Base-by-base conservation (phyloP, 2,113 vertebrate species). In the Dasyprocta punctata region DNA sequence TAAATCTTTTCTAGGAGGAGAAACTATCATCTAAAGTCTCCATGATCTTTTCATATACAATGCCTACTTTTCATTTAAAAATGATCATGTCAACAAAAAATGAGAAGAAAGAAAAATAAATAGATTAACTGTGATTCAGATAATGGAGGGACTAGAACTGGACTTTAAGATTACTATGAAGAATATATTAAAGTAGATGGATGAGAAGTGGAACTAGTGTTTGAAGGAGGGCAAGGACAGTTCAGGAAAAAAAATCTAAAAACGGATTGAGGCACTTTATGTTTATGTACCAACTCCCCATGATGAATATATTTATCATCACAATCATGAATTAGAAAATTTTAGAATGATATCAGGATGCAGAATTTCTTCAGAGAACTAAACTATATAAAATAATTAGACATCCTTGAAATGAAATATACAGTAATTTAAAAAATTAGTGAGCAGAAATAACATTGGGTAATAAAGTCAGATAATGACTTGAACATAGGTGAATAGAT, bases 161-260 rank as follows among this genome's bases (percentile, higher is more conserved):
- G 58, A n/a, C 14, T 54, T 90, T 83, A 86, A 90, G 20, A 49
- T 65, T 65, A 82, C 1, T n/a, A 8, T n/a, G 12, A 38, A 80
- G 71, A 81, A 90, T 56, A 22, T 47, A 5, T 49, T 95, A 16
- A 92, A 96, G 84, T 83, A 96, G 44, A 38, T 86, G 16, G 2
- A 28, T 30, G 5, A 47, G 24, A 47, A 28, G 41, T 75, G 20
- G 41, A 75, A 47, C 41, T 28, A 47, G 26, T 12, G 13, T 30
- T 7, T 4, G 13, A 77, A 41, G 44, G 41, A 44, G 26, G 44
- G 13, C 3, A 77, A 47, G 73, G 41, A 47, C 30, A 13, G 44
- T 28, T 14, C 12, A 1, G 44, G 6, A 47, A 47, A 28, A 47
- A 2, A 11, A 77, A 75, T 5, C 65, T 47, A 14, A 47, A 77